Conservation (phyloP, 2,888 invertebrate genomes). For the Heliconius ethilla region DNA sequence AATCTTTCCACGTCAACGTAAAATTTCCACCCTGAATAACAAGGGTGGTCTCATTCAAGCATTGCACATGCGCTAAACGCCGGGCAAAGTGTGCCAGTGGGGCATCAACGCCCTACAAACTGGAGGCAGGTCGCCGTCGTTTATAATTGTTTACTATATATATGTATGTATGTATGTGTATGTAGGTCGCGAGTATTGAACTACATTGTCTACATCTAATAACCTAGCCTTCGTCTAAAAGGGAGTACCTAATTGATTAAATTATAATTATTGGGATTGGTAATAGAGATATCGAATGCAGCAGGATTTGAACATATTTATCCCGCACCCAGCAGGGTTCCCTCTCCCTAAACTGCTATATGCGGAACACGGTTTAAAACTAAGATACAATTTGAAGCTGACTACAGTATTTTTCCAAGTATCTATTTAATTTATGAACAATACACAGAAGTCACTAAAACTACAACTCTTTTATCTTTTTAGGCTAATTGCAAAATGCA, state of each 20-base stretch:
- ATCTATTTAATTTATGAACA: neutral
- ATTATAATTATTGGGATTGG: no score
- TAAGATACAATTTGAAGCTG: no score
- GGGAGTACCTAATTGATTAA: neutral
- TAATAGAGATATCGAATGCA: no score
- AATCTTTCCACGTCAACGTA: slow-evolving; percentile 29
- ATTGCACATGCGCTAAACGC: slow-evolving; percentile 65
- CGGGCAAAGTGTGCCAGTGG: slow-evolving; percentile 67
- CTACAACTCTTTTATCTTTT: slow-evolving; percentile 12
- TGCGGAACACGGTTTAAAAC: no score
- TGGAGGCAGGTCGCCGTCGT: slow-evolving; percentile 59
- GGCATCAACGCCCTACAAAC: slow-evolving; percentile 65
- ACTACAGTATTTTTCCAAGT: neutral
- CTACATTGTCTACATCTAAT: slow-evolving; percentile 38
- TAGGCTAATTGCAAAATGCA: slow-evolving; percentile 20
- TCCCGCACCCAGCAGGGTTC: no score
- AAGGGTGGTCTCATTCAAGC: slow-evolving; percentile 55
- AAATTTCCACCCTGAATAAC: slow-evolving; percentile 35
- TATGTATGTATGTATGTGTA: neutral
- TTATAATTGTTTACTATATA: slow-evolving; percentile 54
- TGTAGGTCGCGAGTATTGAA: slow-evolving; percentile 59
- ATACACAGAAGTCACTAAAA: neutral
- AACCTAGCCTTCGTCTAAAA: neutral
- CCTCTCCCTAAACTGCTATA: no score
- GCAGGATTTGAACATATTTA: no score